These are phyloP conservation scores for Decapterus maruadsi DNA, from an alignment of 2,797 vertebrate genomes.

Conservation along the genomic window DNA sequence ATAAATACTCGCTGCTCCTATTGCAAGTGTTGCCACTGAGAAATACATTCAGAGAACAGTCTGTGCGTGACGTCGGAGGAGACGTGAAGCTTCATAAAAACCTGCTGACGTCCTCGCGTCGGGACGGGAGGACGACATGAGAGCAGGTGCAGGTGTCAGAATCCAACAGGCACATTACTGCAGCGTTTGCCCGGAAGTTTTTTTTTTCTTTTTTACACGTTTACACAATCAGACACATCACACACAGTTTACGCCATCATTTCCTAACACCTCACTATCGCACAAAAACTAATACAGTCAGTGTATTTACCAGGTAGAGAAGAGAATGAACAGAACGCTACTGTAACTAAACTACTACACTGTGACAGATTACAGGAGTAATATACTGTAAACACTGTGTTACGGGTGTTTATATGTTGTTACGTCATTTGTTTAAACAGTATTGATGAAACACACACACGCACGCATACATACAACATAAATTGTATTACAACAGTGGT, in stretches of 20 bases:
- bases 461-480: slow-evolving; percentile 11
- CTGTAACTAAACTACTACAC: slow-evolving; percentile 45
- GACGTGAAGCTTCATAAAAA: slow-evolving; percentile 21
- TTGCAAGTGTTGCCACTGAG: slow-evolving; percentile 35
- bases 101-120: slow-evolving; percentile 36
- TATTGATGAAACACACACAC: slow-evolving; percentile 21
- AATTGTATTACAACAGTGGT: not conserved
- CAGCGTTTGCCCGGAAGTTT: not conserved
- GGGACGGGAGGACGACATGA: slow-evolving; percentile 21
- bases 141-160: slow-evolving; percentile 7
- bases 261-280: slow-evolving; percentile 38
- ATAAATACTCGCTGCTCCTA: slow-evolving; percentile 48
- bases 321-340: slow-evolving; percentile 17
- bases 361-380: slow-evolving; percentile 13
- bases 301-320: slow-evolving; percentile 19
- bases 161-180: slow-evolving; percentile 14
- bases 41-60: slow-evolving; percentile 64
- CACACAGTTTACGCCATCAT: not conserved
- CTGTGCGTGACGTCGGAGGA: slow-evolving; percentile 6
- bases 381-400: slow-evolving; percentile 32
- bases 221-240: slow-evolving; percentile 24
- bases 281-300: slow-evolving; percentile 42
- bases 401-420: slow-evolving; percentile 34
- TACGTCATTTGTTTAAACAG: slow-evolving; percentile 18
- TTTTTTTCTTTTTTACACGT: not conserved